Conservation (phyloP, 2,888 invertebrate genomes). For the Desoria tigrina region DNA sequence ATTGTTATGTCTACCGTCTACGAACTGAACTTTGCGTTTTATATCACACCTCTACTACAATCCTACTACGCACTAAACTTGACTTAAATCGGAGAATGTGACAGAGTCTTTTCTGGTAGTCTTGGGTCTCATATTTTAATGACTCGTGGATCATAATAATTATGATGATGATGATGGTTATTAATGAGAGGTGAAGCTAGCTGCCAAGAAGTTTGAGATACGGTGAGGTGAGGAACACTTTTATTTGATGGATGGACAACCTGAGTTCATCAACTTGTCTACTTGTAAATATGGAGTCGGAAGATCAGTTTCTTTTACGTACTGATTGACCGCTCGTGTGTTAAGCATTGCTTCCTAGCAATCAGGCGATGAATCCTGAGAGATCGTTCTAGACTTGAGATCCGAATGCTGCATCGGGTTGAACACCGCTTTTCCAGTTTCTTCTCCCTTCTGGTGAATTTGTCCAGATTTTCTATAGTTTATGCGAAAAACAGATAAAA, state of each 20-base stretch:
- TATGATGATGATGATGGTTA: too few relatives aligned
- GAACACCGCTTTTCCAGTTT: constrained; percentile 54
- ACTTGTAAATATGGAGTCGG: too few relatives aligned
- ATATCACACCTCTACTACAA: too few relatives aligned
- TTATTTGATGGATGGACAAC: not conserved
- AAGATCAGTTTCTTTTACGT: constrained; percentile 29
- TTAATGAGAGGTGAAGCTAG: not conserved
- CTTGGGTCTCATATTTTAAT: constrained; percentile 5
- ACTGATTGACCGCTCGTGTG: constrained; percentile 44
- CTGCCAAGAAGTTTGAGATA: not conserved
- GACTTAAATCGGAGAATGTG: too few relatives aligned
- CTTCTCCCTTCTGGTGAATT: constrained; percentile 55
- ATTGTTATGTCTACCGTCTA: too few relatives aligned
- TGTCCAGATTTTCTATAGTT: constrained; percentile 55
- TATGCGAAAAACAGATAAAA: too few relatives aligned
- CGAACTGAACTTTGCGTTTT: too few relatives aligned
- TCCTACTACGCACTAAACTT: too few relatives aligned
- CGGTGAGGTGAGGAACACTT: constrained; percentile 4
- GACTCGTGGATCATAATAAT: not conserved
- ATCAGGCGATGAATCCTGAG: constrained; percentile 48
- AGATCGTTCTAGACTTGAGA: constrained; percentile 53
- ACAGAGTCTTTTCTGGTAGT: not conserved
- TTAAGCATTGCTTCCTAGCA: constrained; percentile 41
- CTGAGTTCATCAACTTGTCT: too few relatives aligned
- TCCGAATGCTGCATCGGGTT: constrained; percentile 53